Evolutionary conservation across 2,113 vertebrate species (phyloP), one percentile per base, ranked within the genome.

Genomic region (Syrrhaptes paradoxus): DNA sequence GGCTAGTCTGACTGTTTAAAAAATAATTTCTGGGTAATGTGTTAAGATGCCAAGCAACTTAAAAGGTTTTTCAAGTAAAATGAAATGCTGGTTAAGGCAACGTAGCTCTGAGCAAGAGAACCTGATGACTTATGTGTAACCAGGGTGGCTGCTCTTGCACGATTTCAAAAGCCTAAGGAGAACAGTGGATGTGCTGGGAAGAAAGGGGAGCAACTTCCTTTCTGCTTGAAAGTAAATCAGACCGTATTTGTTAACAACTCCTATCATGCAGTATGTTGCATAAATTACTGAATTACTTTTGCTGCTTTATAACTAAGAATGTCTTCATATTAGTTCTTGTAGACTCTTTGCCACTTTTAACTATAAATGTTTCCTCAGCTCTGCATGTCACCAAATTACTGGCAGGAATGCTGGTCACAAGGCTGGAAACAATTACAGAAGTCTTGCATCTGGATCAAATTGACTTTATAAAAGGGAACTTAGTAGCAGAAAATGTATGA

Each of bases 401-500:
- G 62, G 74, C n/a, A 59, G 74, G 86, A 41, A 48, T 8, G 46
- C 9, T 32, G 75, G 46, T 84, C 46, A 32, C 3, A 70, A 21
- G 83, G 80, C 86, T 86, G 84, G 90, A 61, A 84, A 15, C 72
- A 55, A 76, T 91, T 83, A 68, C 4, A 3, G 63, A 15, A 77
- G 19, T 51, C 29, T 34, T 85, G 51, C 59, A 94, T 79, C 66
- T 96, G 89, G 89, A 89, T 68, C 51, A 7, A 87, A 65, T 79
- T 34, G 76, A 74, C 24, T 75, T 75, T 82, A 38, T 31, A 62
- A 75, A 80, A 51, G 87, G 71, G 62, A 92, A 93, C 68, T 62
- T 18, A 9, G 58, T 72, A 96, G 85, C 54, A 71, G 72, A 79
- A 71, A 96, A 62, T 38, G 29, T 93, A 82, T 67, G 52, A 91